These are phyloP conservation scores for Rhinoraja longicauda DNA, from an alignment of 2,797 vertebrate genomes.

Conservation along the genomic window DNA sequence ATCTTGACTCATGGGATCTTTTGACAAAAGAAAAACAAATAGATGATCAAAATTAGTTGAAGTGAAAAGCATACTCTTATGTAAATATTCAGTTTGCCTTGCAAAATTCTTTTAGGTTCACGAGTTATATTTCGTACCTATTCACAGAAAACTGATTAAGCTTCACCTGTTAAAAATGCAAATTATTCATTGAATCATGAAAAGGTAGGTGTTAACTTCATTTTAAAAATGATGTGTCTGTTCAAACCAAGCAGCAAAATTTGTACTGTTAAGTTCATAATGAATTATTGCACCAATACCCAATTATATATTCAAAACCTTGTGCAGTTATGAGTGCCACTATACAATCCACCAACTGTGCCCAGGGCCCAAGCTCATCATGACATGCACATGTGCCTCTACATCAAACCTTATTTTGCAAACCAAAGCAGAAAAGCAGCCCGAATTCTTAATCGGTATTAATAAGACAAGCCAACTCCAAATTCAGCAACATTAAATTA, in stretches of 20 bases:
- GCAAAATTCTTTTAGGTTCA: neutral
- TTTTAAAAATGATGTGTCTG: neutral
- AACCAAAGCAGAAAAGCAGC: neutral
- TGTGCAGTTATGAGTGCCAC: neutral
- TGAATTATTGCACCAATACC: neutral
- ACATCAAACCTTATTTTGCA: neutral
- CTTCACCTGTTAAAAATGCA: neutral
- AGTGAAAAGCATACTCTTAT: neutral
- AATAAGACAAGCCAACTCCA: neutral
- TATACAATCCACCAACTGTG: neutral
- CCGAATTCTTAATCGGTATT: neutral
- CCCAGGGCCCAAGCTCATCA: too few species aligned
- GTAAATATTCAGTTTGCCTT: neutral
- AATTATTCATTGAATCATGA: neutral
- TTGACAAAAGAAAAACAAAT: constrained; percentile 2
- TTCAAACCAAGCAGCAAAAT: neutral
- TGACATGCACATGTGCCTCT: neutral
- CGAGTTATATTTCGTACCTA: neutral
- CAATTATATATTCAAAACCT: neutral
- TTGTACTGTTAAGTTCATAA: too few species aligned
- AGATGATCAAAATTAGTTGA: neutral
- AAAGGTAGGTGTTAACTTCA: neutral
- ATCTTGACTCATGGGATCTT: constrained; percentile 53
- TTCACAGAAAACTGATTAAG: neutral
- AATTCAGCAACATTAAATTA: neutral